Conservation (phyloP, 2,113 vertebrate genomes). For the Halichoerus grypus region DNA sequence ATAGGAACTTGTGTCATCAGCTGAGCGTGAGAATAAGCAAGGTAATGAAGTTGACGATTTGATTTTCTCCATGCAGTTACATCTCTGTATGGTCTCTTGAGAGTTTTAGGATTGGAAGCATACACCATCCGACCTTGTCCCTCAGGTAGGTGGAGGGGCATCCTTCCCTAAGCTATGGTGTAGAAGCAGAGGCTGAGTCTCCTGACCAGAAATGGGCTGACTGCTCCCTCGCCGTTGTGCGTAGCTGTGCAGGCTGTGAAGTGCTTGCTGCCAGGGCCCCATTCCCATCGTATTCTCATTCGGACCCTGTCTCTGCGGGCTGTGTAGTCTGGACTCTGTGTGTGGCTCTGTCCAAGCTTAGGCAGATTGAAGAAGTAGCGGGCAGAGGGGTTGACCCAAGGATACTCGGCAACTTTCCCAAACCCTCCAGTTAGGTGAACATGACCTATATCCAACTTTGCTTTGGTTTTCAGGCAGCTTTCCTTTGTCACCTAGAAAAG, state of each 20-base stretch:
- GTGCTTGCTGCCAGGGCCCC: accelerated
- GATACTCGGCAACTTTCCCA: no score
- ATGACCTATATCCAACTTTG: background rate
- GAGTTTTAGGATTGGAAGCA: background rate
- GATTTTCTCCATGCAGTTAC: accelerated
- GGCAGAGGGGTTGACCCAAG: no score
- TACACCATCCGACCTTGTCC: accelerated
- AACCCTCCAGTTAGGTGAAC: no score
- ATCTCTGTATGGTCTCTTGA: accelerated
- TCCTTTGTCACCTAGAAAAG: background rate
- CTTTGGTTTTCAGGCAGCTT: background rate
- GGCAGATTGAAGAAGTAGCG: accelerated
- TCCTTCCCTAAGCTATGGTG: background rate
- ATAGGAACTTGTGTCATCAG: background rate
- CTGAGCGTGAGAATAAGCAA: no score
- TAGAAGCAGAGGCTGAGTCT: accelerated
- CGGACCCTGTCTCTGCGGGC: accelerated
- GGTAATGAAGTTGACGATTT: background rate
- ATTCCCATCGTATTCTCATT: accelerated
- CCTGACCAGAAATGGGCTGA: accelerated
- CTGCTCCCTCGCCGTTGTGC: accelerated
- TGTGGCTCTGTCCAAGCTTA: no score
- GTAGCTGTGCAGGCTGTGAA: accelerated
- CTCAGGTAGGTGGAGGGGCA: no score
- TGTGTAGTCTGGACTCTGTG: no score